These are phyloP conservation scores for Bolborhynchus lineola DNA, from an alignment of 2,113 vertebrate species.

Conservation along the genomic window DNA sequence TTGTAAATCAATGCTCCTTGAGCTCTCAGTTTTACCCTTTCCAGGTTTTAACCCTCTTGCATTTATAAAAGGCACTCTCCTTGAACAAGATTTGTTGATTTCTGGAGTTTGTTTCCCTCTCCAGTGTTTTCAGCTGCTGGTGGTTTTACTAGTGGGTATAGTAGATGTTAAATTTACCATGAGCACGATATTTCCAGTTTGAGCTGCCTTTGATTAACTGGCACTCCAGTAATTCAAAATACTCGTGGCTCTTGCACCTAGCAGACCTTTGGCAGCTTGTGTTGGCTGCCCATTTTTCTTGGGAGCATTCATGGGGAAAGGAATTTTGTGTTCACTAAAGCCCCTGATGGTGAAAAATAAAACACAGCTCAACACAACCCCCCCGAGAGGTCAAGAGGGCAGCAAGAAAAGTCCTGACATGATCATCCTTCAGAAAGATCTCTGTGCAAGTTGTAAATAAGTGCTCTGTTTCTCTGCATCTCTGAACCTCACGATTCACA, in stretches of 20 bases:
- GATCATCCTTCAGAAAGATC: not conserved
- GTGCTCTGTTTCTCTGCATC: not conserved
- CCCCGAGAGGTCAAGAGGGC: slow-evolving; percentile 25
- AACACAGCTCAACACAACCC: not conserved
- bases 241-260: slow-evolving; percentile 5
- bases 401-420: not conserved
- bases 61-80: not conserved
- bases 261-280: not conserved
- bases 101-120: not conserved
- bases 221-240: not conserved
- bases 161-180: not conserved
- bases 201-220: slow-evolving; percentile 20
- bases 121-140: not conserved
- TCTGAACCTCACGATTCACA: slow-evolving; percentile 48
- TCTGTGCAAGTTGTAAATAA: slow-evolving; percentile 8
- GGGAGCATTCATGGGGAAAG: slow-evolving; percentile 18
- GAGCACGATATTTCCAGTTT: not conserved
- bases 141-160: not conserved
- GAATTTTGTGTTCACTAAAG: slow-evolving; percentile 24
- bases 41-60: not conserved
- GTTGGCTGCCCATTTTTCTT: slow-evolving; percentile 56
- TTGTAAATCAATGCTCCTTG: not conserved
- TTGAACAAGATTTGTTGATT: not conserved
- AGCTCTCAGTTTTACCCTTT: not conserved
- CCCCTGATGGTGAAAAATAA: slow-evolving; percentile 16